Percentiles rank a stretch among this genome's conserved stretches.
These are phyloP conservation scores for Sarcophaga bullata DNA, from an alignment of 1,140 invertebrate species.

Conservation along the genomic window DNA sequence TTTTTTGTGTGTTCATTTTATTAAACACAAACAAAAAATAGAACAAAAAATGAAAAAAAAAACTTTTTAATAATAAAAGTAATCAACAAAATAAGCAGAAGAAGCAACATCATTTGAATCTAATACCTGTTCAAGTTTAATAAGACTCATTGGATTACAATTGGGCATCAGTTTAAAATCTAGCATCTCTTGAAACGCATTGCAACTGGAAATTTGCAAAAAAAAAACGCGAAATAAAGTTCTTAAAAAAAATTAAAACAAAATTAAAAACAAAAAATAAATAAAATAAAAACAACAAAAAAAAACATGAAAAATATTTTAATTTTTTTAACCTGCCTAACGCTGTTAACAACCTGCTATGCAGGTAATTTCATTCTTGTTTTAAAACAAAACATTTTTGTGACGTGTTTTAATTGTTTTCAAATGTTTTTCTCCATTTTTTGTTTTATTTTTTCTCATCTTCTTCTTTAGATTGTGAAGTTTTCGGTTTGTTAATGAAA, in stretches of 20 bases:
- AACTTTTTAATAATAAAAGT: no score
- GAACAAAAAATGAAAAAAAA: neutral
- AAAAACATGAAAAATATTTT: conserved; percentile 4
- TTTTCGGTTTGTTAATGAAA: conserved; percentile 40
- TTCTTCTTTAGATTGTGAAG: conserved; percentile 37
- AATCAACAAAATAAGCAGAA: neutral
- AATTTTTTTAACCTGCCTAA: conserved; percentile 1
- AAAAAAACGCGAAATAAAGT: no score
- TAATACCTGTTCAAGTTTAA: conserved; percentile 16
- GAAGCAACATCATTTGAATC: neutral
- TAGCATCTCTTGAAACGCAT: neutral
- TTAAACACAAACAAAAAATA: neutral
- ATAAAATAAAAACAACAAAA: no score
- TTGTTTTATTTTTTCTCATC: neutral
- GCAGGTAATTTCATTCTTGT: neutral
- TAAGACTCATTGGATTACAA: neutral
- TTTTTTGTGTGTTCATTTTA: conserved; percentile 1
- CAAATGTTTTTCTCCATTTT: neutral
- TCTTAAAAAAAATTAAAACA: no score
- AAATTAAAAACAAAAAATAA: no score
- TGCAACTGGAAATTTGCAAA: no score
- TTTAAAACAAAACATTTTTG: neutral
- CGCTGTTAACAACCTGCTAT: neutral
- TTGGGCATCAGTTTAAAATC: neutral
- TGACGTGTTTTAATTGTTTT: neutral